Percentiles rank a stretch among this genome's conserved stretches.
These are phyloP conservation scores for Cryptus armator DNA, from an alignment of 2,888 invertebrate species.

Conservation along the genomic window DNA sequence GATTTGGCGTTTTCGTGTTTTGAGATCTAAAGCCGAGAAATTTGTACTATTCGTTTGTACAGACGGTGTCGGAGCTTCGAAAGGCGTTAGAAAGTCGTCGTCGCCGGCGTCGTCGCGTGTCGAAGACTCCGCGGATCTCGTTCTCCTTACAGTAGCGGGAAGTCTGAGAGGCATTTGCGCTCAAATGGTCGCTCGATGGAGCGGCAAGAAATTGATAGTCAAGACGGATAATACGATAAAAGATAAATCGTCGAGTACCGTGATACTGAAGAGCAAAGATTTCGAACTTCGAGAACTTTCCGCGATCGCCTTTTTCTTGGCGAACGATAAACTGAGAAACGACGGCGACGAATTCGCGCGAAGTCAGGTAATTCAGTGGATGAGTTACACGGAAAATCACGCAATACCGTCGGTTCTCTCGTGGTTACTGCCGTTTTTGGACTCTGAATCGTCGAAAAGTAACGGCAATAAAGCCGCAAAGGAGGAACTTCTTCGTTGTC, in stretches of 20 bases:
- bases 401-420: constrained; percentile 80
- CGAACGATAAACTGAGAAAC: constrained; percentile 78
- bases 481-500: constrained; percentile 75
- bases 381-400: constrained; percentile 82
- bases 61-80: constrained; percentile 57
- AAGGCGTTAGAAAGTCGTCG: constrained; percentile 19
- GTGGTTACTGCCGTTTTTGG: constrained; percentile 75
- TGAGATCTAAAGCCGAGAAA: constrained; percentile 33
- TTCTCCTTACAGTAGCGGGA: constrained; percentile 73
- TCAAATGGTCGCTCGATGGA: constrained; percentile 79
- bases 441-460: constrained; percentile 24
- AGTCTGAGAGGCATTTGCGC: constrained; percentile 75
- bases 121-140: constrained; percentile 55
- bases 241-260: constrained; percentile 41
- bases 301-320: constrained; percentile 83
- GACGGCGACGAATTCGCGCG: constrained; percentile 75
- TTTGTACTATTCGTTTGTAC: constrained; percentile 49
- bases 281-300: constrained; percentile 77
- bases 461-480: constrained; percentile 71
- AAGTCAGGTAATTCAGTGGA: constrained; percentile 85
- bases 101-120: background rate
- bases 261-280: constrained; percentile 73
- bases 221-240: constrained; percentile 56
- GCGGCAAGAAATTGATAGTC: constrained; percentile 74
- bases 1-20: background rate